These are phyloP conservation scores for Lomographa bimaculata DNA, from an alignment of 2,888 invertebrate species.

Conservation along the genomic window DNA sequence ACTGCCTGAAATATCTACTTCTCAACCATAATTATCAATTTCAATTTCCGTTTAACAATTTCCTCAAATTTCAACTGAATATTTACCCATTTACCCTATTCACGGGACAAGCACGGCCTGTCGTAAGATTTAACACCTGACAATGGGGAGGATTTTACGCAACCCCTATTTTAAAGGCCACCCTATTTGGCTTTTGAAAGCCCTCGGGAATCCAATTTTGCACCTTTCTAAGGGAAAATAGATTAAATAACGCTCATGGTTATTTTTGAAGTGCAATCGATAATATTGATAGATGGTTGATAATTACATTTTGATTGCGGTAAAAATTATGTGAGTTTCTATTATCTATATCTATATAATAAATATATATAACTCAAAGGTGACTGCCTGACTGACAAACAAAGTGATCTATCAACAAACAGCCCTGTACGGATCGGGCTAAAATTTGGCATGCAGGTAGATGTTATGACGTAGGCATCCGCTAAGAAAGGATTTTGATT, in stretches of 20 bases:
- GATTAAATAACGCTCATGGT: constrained; percentile 27
- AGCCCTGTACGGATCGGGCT: too few relatives aligned
- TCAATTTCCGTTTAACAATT: neutral
- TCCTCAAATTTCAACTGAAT: constrained; percentile 11
- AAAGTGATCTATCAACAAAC: too few relatives aligned
- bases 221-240: constrained; percentile 29
- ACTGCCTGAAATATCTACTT: too few relatives aligned
- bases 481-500: too few relatives aligned
- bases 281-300: neutral
- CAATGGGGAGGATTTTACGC: constrained; percentile 19
- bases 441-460: too few relatives aligned
- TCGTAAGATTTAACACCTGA: constrained; percentile 23
- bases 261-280: constrained; percentile 2
- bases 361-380: too few relatives aligned
- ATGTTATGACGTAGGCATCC: too few relatives aligned
- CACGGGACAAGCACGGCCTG: constrained; percentile 13
- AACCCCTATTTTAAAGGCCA: constrained; percentile 25
- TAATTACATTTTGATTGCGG: too few relatives aligned
- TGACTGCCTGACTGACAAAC: too few relatives aligned
- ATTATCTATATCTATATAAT: too few relatives aligned
- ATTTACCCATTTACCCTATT: constrained; percentile 17
- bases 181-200: constrained; percentile 48
- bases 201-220: constrained; percentile 55
- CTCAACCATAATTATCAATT: constrained; percentile 4
- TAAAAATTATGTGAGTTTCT: too few relatives aligned